Percentiles rank a stretch among this genome's conserved stretches.
phyloP scores from a whole-genome alignment of 2,113 vertebrate genomes.

The Crotalus helleri region DNA sequence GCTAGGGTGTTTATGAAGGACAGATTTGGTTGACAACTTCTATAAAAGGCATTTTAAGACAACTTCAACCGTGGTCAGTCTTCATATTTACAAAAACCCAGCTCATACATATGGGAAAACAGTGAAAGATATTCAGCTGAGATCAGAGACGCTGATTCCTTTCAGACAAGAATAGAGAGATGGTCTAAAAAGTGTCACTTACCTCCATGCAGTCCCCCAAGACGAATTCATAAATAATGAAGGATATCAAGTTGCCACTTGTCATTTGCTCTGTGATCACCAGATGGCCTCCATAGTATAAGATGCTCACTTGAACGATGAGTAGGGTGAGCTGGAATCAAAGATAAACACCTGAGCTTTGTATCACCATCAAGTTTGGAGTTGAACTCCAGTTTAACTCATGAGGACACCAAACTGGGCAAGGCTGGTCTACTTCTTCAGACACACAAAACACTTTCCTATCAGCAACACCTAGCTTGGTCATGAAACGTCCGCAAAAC shows the following conservation, averaged over 20 bases:
- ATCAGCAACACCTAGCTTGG: background rate
- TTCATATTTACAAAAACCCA: background rate
- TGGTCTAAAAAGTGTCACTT: constrained; percentile 27
- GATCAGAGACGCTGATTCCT: background rate
- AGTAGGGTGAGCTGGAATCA: constrained; percentile 82
- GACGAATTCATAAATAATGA: constrained; percentile 91
- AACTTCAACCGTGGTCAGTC: background rate
- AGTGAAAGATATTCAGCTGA: background rate
- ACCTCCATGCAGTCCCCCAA: constrained; percentile 92
- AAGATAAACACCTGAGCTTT: background rate
- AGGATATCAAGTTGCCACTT: constrained; percentile 84
- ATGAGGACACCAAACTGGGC: background rate
- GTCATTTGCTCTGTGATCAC: constrained; percentile 88
- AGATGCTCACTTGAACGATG: constrained; percentile 85
- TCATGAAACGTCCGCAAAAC: background rate
- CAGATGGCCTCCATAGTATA: constrained; percentile 91
- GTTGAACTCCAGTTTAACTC: background rate
- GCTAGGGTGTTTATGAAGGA: background rate
- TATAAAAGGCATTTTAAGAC: background rate
- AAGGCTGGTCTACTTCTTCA: background rate
- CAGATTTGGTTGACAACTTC: background rate
- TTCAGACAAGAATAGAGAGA: no score
- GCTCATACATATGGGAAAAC: background rate
- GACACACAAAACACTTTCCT: background rate
- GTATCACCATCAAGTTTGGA: background rate